phyloP scores from a whole-genome alignment of 1,140 invertebrate genomes.

The Oryctes rhinoceros region DNA sequence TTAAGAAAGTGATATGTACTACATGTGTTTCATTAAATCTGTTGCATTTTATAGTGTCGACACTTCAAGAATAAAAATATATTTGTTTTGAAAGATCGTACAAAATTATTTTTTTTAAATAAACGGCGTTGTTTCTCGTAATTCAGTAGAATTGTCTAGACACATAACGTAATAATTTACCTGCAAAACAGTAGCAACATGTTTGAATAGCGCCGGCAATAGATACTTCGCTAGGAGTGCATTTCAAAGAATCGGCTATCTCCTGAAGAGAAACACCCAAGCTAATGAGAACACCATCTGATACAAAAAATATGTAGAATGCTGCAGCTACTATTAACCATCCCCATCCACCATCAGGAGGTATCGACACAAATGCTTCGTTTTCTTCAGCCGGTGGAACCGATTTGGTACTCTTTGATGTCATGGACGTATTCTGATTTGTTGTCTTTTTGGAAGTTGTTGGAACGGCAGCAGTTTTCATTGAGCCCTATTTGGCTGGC shows the following conservation, averaged over 20 bases:
- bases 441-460: conserved; percentile 14
- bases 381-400: conserved; percentile 22
- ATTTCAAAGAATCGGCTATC: conserved; percentile 67
- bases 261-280: conserved; percentile 71
- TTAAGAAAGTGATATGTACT: no score
- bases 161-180: conserved; percentile 59
- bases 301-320: conserved; percentile 71
- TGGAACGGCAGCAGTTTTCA: neutral
- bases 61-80: no score
- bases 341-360: conserved; percentile 80
- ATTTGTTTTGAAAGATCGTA: no score
- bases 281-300: conserved; percentile 81
- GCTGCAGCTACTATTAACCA: conserved; percentile 68
- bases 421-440: neutral
- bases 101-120: no score
- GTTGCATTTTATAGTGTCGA: no score
- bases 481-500: neutral
- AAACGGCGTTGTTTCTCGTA: no score
- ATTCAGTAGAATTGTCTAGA: no score
- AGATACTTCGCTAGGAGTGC: conserved; percentile 66
- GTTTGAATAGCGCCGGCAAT: conserved; percentile 72
- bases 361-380: conserved; percentile 61
- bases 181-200: conserved; percentile 76
- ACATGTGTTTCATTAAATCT: no score
- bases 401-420: conserved; percentile 38